phyloP scores from a whole-genome alignment of 2,113 vertebrate species.

The Notechis scutatus region DNA sequence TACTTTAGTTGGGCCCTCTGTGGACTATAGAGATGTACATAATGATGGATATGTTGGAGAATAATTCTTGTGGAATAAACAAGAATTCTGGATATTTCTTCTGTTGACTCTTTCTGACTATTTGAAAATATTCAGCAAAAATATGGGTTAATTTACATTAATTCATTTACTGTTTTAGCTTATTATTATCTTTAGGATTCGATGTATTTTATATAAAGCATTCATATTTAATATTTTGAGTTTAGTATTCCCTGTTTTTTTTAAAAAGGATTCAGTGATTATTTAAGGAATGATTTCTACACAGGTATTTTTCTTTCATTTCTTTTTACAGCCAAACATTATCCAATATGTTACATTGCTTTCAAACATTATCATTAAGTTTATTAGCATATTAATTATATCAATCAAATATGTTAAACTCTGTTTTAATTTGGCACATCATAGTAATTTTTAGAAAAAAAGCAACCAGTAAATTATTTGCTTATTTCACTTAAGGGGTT shows the following conservation, averaged over 20 bases:
- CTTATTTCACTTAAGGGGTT: not conserved
- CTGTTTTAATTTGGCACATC: not conserved
- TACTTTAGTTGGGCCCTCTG: slow-evolving; percentile 28
- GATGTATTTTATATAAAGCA: slow-evolving; percentile 25
- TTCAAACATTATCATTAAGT: not conserved
- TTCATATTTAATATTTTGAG: not conserved
- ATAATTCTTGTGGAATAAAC: slow-evolving; percentile 66
- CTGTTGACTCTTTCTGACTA: slow-evolving; percentile 60
- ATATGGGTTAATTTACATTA: slow-evolving; percentile 44
- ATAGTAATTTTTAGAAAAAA: not conserved
- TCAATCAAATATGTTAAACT: not conserved
- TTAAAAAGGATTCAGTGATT: not conserved
- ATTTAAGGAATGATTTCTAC: not conserved
- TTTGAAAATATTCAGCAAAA: slow-evolving; percentile 12
- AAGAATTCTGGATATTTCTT: slow-evolving; percentile 61
- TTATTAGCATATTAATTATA: rapidly evolving
- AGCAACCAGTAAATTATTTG: not conserved
- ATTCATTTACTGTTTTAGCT: slow-evolving; percentile 77
- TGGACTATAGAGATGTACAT: slow-evolving; percentile 70
- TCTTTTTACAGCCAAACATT: not conserved
- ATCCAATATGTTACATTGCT: not conserved
- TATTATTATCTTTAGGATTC: slow-evolving; percentile 53
- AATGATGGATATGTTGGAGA: slow-evolving; percentile 38
- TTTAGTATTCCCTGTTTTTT: not conserved
- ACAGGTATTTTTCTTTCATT: not conserved